Base-by-base conservation (phyloP, 2,113 vertebrate species). In the Lasiurus cinereus region DNA sequence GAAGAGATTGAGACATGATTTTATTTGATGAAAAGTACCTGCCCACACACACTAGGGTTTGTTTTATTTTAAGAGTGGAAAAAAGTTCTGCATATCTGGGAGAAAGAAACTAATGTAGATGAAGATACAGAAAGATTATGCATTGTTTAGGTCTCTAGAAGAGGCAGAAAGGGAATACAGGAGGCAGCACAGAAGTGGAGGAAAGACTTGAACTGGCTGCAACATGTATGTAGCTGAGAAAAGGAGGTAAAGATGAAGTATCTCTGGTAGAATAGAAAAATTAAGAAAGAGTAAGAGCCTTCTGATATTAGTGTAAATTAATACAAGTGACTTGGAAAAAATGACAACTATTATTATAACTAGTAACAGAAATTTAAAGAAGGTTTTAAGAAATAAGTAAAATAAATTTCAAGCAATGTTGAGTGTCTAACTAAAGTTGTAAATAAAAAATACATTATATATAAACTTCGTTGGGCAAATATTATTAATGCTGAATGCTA, bases 311-410 rank as follows among this genome's bases (percentile, higher is more conserved):
- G n/a, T 79, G 33, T 54, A 69, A 64, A 43, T 50, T 83, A 83
- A 64, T 12, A 39, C 18, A 66, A 92, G 43, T 79, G n/a, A 82
- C n/a, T 66, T 67, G 77, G 92, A 33, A 33, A 54, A 78, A 95
- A 73, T 64, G 27, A 83, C 31, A 46, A 24, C 15, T 27, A 86
- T 89, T 77, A 24, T 13, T 48, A 69, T 1, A 29, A 48, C 4
- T 59, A 36, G 6, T 19, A 33, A 39, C 29, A 82, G 27, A 39
- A n/a, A 84, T 76, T 70, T 50, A 14, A 33, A 79, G 1, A 48
- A 79, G 1, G 48, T 50, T 87, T 85, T 48, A 66, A 88, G n/a
- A 77, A 79, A 76, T 29, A 66, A 52, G 6, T 66, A 64, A 82
- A 72, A 90, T 0, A 5, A 69, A 70, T 64, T 8, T 0, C 18